A percentile compares a stretch with the other conserved stretches of the same genome.
Conservation (phyloP, 2,113 vertebrate species). For the Phalacrocorax brasilianus region DNA sequence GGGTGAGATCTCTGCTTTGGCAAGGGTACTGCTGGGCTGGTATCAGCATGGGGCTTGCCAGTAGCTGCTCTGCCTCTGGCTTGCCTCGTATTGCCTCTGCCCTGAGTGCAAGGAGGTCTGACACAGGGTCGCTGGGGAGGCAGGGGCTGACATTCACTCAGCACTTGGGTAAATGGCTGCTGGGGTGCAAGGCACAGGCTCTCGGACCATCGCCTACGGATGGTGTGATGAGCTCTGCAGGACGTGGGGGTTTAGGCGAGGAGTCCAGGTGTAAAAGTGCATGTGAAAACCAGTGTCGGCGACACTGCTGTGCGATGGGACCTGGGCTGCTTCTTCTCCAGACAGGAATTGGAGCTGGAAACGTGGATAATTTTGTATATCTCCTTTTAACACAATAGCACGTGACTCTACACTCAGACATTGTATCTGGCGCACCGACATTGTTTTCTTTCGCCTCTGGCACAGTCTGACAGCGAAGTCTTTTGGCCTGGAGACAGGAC, state of each 20-base stretch:
- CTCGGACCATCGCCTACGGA: neutral
- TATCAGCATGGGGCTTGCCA: neutral
- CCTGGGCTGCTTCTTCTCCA: conserved; percentile 16
- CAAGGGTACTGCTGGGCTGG: neutral
- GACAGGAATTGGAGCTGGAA: neutral
- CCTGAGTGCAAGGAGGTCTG: conserved; percentile 21
- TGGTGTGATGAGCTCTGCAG: neutral
- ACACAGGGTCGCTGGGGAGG: neutral
- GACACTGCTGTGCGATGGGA: neutral
- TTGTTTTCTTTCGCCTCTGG: neutral
- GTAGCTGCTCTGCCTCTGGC: neutral
- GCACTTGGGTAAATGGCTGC: neutral
- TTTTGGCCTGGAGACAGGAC: conserved; percentile 12
- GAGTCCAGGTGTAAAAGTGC: neutral
- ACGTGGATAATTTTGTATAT: neutral
- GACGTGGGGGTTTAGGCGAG: neutral
- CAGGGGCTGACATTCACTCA: neutral
- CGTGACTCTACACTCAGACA: conserved; percentile 9
- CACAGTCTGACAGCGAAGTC: neutral
- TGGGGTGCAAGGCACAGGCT: neutral
- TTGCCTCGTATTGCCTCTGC: neutral
- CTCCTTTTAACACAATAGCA: conserved; percentile 11
- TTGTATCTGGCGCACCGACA: neutral
- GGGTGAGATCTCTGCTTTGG: neutral
- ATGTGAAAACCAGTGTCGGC: neutral